Conservation (phyloP, 2,797 vertebrate species). For the Propithecus deckenii region DNA sequence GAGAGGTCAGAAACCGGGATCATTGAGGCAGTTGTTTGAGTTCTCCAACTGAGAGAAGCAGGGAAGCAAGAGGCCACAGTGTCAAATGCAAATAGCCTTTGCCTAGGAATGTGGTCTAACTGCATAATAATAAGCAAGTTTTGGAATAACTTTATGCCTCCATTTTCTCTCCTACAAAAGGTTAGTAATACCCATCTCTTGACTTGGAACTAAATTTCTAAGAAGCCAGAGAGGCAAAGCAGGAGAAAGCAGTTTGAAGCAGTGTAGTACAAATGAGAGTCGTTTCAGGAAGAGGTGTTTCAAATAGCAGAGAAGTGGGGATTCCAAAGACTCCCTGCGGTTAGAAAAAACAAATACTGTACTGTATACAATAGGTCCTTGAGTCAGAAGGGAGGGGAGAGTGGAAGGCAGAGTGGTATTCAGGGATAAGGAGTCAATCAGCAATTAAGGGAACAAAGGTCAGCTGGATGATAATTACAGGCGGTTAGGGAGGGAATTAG, state of each 20-base stretch:
- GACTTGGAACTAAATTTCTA: neutral
- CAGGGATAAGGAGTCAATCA: constrained; percentile 45
- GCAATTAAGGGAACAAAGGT: constrained; percentile 66
- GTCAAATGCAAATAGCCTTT: neutral
- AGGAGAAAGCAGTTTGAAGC: constrained; percentile 6
- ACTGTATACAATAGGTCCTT: neutral
- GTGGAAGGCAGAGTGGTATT: neutral
- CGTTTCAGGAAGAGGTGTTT: neutral
- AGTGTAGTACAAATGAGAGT: neutral
- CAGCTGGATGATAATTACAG: constrained; percentile 46
- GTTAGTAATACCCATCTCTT: neutral
- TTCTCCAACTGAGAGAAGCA: neutral
- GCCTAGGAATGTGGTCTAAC: neutral
- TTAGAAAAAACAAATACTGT: constrained; percentile 12
- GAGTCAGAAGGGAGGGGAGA: constrained; percentile 18
- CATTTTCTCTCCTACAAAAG: neutral
- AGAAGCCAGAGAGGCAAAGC: neutral
- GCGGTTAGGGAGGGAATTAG: constrained; percentile 65
- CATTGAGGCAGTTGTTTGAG: neutral
- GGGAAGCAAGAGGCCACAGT: neutral
- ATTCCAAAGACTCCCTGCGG: constrained; percentile 44
- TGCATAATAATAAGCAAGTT: neutral
- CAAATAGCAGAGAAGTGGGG: neutral
- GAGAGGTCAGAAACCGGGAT: neutral
- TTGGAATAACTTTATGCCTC: neutral